Conservation (phyloP, 2,888 invertebrate genomes). For the Dermolepida albohirtum region DNA sequence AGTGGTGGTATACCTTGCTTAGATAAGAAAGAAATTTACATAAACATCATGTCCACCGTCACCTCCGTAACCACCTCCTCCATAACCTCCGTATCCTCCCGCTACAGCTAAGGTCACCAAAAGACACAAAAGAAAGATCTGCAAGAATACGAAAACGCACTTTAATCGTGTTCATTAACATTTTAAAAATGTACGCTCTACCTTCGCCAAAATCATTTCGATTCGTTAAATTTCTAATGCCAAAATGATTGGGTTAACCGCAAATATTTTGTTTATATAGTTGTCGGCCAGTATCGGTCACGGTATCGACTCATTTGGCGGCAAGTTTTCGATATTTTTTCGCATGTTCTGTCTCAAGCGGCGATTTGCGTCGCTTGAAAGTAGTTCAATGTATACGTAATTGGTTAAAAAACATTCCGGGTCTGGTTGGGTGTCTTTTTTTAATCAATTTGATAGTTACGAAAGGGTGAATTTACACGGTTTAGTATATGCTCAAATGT, state of each 20-base stretch:
- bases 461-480: too few species aligned
- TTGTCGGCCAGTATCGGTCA: not conserved
- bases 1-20: too few species aligned
- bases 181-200: slow-evolving; percentile 2
- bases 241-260: slow-evolving; percentile 18
- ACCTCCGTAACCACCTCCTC: slow-evolving; percentile 14
- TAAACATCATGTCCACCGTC: slow-evolving; percentile 31
- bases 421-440: not conserved
- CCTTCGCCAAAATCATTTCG: slow-evolving; percentile 30
- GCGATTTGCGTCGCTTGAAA: slow-evolving; percentile 4
- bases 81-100: slow-evolving; percentile 23
- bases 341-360: not conserved
- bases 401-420: not conserved
- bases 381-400: slow-evolving; percentile 24
- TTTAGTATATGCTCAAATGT: too few species aligned
- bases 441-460: too few species aligned
- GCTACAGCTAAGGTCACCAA: slow-evolving; percentile 13
- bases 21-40: slow-evolving; percentile 12
- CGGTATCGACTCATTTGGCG: not conserved
- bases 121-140: slow-evolving; percentile 26
- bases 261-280: slow-evolving; percentile 33
- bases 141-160: slow-evolving; percentile 1
- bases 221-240: slow-evolving; percentile 1
- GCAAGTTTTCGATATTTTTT: not conserved
- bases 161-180: too few species aligned